Evolutionary conservation across 2,113 vertebrate genomes (phyloP).

Genomic region (Pseudonaja textilis): DNA sequence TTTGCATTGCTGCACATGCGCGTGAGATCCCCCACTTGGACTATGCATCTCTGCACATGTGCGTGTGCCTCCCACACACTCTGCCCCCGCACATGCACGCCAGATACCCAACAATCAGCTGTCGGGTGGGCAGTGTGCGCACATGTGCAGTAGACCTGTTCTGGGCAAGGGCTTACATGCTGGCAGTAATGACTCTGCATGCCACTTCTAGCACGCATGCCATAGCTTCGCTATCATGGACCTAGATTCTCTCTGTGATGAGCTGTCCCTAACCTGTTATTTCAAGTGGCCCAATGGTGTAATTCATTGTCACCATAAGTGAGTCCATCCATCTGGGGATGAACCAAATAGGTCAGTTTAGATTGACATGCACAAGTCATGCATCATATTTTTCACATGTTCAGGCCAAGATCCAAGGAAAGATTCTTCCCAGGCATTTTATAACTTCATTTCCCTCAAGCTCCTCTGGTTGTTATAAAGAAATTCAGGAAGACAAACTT

Average conservation of each 20-base stretch:
- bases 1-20: too few species aligned
- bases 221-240: too few species aligned
- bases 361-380: neutral
- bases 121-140: too few species aligned
- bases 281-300: neutral
- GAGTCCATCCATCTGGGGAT: neutral
- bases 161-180: too few species aligned
- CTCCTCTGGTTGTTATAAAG: neutral
- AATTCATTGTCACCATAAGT: neutral
- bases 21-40: too few species aligned
- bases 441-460: neutral
- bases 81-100: too few species aligned
- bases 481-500: neutral
- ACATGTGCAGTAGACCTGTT: too few species aligned
- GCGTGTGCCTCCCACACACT: too few species aligned
- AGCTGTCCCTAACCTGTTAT: neutral
- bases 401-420: neutral
- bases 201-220: too few species aligned
- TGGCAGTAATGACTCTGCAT: too few species aligned
- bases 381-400: neutral
- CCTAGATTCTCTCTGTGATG: neutral
- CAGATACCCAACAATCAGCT: too few species aligned
- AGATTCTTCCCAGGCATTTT: neutral
- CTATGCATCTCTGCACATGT: too few species aligned
- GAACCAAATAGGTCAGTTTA: neutral